A percentile compares a stretch with the other conserved stretches of the same genome.
phyloP scores from a whole-genome alignment of 2,888 invertebrate genomes.

The Protonemura montana region DNA sequence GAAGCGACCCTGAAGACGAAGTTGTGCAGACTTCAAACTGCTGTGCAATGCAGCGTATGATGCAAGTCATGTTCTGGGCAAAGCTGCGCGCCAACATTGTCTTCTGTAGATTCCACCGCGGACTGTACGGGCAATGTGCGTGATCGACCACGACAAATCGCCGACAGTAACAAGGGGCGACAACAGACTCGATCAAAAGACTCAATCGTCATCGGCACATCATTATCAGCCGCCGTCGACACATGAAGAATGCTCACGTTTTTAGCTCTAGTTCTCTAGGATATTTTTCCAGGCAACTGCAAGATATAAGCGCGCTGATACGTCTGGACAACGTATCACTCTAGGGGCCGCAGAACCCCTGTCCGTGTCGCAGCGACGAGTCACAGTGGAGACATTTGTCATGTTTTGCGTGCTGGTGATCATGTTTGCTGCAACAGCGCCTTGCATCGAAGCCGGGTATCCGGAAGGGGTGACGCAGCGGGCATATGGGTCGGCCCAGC shows the following conservation, averaged over 20 bases:
- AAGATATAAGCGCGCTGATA: neutral
- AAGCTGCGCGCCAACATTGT: neutral
- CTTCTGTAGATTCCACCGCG: neutral
- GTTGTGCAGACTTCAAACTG: no score
- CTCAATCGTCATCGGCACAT: neutral
- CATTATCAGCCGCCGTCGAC: neutral
- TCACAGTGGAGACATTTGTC: neutral
- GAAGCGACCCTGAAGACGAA: no score
- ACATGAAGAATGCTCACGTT: neutral
- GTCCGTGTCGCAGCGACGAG: neutral
- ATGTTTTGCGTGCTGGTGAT: neutral
- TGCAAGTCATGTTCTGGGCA: neutral
- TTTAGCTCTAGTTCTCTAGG: neutral
- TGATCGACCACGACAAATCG: slow-evolving; percentile 4
- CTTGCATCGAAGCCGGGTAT: neutral
- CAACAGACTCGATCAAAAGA: neutral
- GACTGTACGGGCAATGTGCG: neutral
- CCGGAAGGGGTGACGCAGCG: neutral
- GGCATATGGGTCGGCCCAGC: neutral
- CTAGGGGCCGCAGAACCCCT: neutral
- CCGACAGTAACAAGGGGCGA: neutral
- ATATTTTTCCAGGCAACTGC: neutral
- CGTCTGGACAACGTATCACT: neutral
- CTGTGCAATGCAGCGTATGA: no score
- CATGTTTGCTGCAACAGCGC: neutral